These are phyloP conservation scores for Phengaris alcon DNA, from an alignment of 2,888 invertebrate genomes.

Conservation along the genomic window DNA sequence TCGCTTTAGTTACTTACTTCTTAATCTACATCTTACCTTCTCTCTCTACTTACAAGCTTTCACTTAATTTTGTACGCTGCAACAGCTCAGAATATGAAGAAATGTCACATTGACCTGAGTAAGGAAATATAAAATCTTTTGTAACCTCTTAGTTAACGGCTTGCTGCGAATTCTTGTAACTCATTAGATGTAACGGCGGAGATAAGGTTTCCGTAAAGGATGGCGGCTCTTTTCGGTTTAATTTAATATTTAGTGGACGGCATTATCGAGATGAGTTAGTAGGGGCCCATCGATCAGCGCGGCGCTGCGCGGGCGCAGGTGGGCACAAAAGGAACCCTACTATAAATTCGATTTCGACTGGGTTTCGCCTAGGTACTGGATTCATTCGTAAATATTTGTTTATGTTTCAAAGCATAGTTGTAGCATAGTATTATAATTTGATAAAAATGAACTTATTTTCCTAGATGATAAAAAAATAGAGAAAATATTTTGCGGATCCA, in stretches of 20 bases:
- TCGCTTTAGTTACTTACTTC: not conserved
- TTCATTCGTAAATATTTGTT: not conserved
- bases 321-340: conserved; percentile 39
- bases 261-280: conserved; percentile 59
- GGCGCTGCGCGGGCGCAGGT: conserved; percentile 58
- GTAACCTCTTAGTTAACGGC: conserved; percentile 16
- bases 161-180: conserved; percentile 41
- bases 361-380: not conserved
- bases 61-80: too few relatives aligned
- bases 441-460: too few relatives aligned
- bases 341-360: not conserved
- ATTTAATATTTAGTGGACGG: conserved; percentile 62
- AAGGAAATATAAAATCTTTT: conserved; percentile 16
- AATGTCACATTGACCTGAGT: not conserved
- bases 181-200: conserved; percentile 53
- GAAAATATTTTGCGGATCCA: too few relatives aligned
- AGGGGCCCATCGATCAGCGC: conserved; percentile 55
- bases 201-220: conserved; percentile 47
- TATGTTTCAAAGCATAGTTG: not conserved
- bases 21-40: too few relatives aligned
- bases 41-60: too few relatives aligned
- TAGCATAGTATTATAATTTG: too few relatives aligned
- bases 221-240: conserved; percentile 54
- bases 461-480: too few relatives aligned
- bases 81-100: not conserved